These are phyloP conservation scores for Aplodontia rufa DNA, from an alignment of 2,113 vertebrate genomes.

Conservation along the genomic window DNA sequence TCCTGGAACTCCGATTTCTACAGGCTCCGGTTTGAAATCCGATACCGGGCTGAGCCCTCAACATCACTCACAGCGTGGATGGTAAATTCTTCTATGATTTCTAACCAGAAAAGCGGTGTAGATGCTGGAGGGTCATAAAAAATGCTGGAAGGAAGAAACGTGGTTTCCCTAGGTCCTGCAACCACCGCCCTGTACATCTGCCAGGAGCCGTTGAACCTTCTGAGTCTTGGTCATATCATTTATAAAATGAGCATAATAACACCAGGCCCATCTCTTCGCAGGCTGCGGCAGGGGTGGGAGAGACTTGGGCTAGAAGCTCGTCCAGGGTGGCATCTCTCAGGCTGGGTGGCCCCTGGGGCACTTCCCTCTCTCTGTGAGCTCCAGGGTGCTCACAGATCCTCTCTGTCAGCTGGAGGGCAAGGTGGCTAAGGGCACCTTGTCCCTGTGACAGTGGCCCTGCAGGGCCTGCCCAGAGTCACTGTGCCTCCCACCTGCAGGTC, in stretches of 20 bases:
- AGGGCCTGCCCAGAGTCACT: background rate
- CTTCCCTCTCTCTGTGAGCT: rapidly evolving
- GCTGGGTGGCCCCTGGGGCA: background rate
- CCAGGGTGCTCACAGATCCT: background rate
- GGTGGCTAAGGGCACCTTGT: background rate
- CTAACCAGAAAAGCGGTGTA: background rate
- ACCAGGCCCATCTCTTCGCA: background rate
- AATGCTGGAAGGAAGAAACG: background rate
- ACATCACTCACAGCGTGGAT: slow-evolving; percentile 29
- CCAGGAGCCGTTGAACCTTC: background rate
- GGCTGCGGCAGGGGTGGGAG: background rate
- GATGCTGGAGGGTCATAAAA: background rate
- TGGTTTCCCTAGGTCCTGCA: background rate
- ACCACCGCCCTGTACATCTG: rapidly evolving
- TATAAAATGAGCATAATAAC: background rate
- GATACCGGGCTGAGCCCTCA: slow-evolving; percentile 76
- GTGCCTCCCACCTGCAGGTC: slow-evolving; percentile 42
- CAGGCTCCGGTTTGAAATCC: slow-evolving; percentile 81
- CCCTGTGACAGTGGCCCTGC: too few species aligned
- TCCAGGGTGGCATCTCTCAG: background rate
- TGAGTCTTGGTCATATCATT: background rate
- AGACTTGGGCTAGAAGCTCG: rapidly evolving
- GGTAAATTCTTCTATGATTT: background rate
- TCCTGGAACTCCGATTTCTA: slow-evolving; percentile 83
- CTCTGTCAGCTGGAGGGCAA: background rate